These are phyloP conservation scores for Heteromurus nitidus DNA, from an alignment of 2,888 invertebrate species.

Conservation along the genomic window DNA sequence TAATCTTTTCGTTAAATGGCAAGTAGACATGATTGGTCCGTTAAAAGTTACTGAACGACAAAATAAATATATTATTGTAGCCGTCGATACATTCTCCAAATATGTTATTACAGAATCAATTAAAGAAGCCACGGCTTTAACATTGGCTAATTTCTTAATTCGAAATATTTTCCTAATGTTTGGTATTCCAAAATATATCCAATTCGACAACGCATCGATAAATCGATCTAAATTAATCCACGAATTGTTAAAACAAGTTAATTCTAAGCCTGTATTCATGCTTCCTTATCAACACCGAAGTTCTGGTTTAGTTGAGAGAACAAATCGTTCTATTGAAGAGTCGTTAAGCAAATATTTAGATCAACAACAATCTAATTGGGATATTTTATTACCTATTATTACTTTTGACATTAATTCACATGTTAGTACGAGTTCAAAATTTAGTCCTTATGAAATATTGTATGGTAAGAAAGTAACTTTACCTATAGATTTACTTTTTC, in stretches of 20 bases:
- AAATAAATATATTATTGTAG: slow-evolving; percentile 13
- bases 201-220: slow-evolving; percentile 20
- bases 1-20: slow-evolving; percentile 7
- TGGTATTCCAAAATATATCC: slow-evolving; percentile 9
- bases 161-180: slow-evolving; percentile 13
- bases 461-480: background rate
- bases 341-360: background rate
- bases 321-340: background rate
- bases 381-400: background rate
- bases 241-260: background rate
- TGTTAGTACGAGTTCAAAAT: background rate
- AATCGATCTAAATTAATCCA: slow-evolving; percentile 4
- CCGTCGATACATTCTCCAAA: slow-evolving; percentile 17
- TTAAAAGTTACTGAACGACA: background rate
- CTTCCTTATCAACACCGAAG: background rate
- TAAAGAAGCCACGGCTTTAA: slow-evolving; percentile 16
- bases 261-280: background rate
- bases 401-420: background rate
- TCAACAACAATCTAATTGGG: background rate
- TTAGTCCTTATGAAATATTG: slow-evolving; percentile 6
- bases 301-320: background rate
- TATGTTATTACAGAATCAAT: slow-evolving; percentile 3
- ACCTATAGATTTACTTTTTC: background rate
- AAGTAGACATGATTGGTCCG: slow-evolving; percentile 19
- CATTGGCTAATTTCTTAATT: slow-evolving; percentile 21